phyloP scores from a whole-genome alignment of 2,888 invertebrate species.

The Leptothorax acervorum region DNA sequence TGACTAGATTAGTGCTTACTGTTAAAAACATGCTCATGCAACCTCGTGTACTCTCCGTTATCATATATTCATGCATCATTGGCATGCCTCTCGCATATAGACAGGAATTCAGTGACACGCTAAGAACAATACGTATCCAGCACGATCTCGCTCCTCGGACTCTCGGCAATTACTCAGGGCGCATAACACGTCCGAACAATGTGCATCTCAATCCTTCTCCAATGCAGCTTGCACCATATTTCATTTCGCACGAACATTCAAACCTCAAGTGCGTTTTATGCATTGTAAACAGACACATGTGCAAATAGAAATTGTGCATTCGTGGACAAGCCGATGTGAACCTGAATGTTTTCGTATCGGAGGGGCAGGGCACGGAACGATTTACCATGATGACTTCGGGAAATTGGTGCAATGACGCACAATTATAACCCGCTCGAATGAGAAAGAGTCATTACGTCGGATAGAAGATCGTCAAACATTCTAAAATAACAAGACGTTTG shows the following conservation, averaged over 20 bases:
- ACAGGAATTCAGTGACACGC: slow-evolving; percentile 63
- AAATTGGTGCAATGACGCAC: slow-evolving; percentile 16
- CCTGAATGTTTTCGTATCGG: slow-evolving; percentile 47
- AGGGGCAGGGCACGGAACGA: slow-evolving; percentile 5
- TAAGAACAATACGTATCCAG: slow-evolving; percentile 64
- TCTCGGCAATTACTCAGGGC: slow-evolving; percentile 68
- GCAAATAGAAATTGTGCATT: slow-evolving; percentile 65
- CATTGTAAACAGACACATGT: slow-evolving; percentile 66
- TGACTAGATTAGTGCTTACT: slow-evolving; percentile 71
- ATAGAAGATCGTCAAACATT: neutral
- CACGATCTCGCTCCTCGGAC: slow-evolving; percentile 48
- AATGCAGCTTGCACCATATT: slow-evolving; percentile 73
- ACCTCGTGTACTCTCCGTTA: slow-evolving; percentile 66
- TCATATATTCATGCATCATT: slow-evolving; percentile 75
- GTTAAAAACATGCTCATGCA: slow-evolving; percentile 80
- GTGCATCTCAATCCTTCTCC: slow-evolving; percentile 70
- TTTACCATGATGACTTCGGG: slow-evolving; percentile 11
- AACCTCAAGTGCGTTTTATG: slow-evolving; percentile 68
- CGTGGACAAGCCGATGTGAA: slow-evolving; percentile 58
- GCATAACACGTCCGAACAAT: slow-evolving; percentile 71
- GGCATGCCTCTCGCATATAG: slow-evolving; percentile 71
- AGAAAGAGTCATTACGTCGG: neutral
- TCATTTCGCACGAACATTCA: slow-evolving; percentile 72
- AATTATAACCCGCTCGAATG: neutral
- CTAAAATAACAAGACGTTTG: neutral